phyloP scores from a whole-genome alignment of 2,888 invertebrate species.

The Arge pagana region DNA sequence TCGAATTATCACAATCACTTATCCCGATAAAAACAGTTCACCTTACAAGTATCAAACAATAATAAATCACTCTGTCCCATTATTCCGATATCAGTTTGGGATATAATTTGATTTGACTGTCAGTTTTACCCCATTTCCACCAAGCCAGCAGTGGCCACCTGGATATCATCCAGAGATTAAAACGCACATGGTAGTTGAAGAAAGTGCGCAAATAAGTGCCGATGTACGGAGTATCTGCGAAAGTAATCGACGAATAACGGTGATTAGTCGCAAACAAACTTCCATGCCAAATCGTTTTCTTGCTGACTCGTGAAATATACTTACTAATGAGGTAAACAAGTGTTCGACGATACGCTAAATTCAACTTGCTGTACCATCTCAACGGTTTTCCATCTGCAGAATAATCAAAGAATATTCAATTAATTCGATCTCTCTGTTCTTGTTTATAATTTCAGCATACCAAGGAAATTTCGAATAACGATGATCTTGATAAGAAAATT shows the following conservation, averaged over 20 bases:
- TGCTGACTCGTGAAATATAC: conserved; percentile 17
- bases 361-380: conserved; percentile 32
- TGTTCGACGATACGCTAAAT: conserved; percentile 23
- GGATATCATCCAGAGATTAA: conserved; percentile 28
- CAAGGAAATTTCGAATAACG: too few species aligned
- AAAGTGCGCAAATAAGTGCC: conserved; percentile 31
- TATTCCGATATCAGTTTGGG: conserved; percentile 27
- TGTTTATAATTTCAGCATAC: too few species aligned
- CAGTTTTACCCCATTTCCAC: conserved; percentile 35
- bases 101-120: conserved; percentile 31
- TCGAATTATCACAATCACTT: too few species aligned
- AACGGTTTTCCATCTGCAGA: conserved; percentile 37
- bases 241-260: too few species aligned
- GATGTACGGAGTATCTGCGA: conserved; percentile 36
- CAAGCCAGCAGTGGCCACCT: conserved; percentile 34
- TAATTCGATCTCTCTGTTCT: neutral
- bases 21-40: too few species aligned
- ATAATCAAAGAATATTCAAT: neutral
- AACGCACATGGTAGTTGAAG: conserved; percentile 28
- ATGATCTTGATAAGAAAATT: too few species aligned
- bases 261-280: too few species aligned
- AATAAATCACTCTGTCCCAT: too few species aligned
- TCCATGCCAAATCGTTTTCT: too few species aligned
- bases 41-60: too few species aligned
- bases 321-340: conserved; percentile 34